Evolutionary conservation across 1,140 invertebrate species (phyloP), one percentile per base, ranked within the genome.

Genomic region (Calosoma granatense): DNA sequence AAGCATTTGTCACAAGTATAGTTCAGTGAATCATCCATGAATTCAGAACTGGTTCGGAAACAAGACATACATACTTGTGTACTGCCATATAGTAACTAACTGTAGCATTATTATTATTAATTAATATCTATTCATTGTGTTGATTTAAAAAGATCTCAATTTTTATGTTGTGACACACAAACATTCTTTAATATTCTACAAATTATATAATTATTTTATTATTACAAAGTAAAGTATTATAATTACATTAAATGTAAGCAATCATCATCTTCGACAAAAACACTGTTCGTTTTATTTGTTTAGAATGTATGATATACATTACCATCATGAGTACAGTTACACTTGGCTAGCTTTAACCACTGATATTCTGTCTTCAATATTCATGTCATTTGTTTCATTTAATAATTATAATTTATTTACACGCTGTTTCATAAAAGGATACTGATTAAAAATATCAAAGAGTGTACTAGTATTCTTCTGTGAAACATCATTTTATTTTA

Each of bases 181-280:
- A 30, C 17, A 12, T 47, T 47, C 41, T 47, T 47, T 47, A 17
- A 47, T 47, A 11, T 12, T 12, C 41, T 11, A 17, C 9, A 11
- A 4, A 47, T 47, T 47, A 12, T 36, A 36, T 36, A 4, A 47
- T 47, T 47, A 9, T 12, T 47, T 47, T 47, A 47, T 47, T 47
- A 47, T 47, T 47, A 47, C 41, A 47, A 47, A 47, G 41, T 47
- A 47, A 47, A 47, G 41, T 47, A 47, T 47, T 47, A 47, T 47
- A 47, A n/a, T 47, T 47, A 47, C 41, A 12, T 12, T 47, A 47
- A 47, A 47, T 17, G 9, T 47, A 47, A 47, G 41, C 9, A 47
- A 30, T 30, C 26, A 30, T 30, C 14, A 30, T n/a, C n/a, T n/a
- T n/a, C n/a, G 14, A 30, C 4, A 30, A 6, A 30, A 6, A 30